Evolutionary conservation across 2,797 vertebrate genomes (phyloP).

Genomic region (Taenioides sp.): DNA sequence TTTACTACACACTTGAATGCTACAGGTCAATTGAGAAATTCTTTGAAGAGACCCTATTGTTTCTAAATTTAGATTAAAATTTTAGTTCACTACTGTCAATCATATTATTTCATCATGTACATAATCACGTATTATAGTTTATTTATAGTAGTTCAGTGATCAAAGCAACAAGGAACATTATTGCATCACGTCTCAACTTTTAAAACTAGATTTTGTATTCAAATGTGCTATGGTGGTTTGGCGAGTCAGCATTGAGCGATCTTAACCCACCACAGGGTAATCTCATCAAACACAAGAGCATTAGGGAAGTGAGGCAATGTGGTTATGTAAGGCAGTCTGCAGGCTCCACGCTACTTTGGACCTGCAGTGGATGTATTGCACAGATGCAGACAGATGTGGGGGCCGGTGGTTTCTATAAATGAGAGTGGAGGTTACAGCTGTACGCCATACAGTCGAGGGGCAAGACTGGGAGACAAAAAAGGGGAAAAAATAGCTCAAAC

Average conservation of each 20-base stretch:
- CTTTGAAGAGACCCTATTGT: not conserved
- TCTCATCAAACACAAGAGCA: slow-evolving; percentile 39
- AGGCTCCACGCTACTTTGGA: slow-evolving; percentile 19
- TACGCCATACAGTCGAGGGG: slow-evolving; percentile 51
- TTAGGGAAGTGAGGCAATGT: slow-evolving; percentile 36
- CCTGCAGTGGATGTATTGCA: slow-evolving; percentile 29
- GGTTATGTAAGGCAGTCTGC: slow-evolving; percentile 53
- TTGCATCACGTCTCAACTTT: slow-evolving; percentile 14
- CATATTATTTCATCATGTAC: too few relatives aligned
- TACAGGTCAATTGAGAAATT: not conserved
- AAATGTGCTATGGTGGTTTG: slow-evolving; percentile 29
- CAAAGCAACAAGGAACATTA: slow-evolving; percentile 21
- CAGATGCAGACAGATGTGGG: slow-evolving; percentile 55
- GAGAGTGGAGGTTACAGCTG: slow-evolving; percentile 61
- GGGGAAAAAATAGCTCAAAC: slow-evolving; percentile 7
- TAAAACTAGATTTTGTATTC: slow-evolving; percentile 26
- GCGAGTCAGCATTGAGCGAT: slow-evolving; percentile 31
- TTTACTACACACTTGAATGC: too few relatives aligned
- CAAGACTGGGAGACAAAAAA: slow-evolving; percentile 32
- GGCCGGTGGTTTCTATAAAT: slow-evolving; percentile 37
- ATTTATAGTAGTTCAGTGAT: not conserved
- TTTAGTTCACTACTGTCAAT: not conserved
- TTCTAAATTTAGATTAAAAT: not conserved
- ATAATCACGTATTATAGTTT: too few relatives aligned
- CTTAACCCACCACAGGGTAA: slow-evolving; percentile 39